A percentile compares a stretch with the other conserved stretches of the same genome.
phyloP scores from a whole-genome alignment of 2,888 invertebrate genomes.

The Tetramorium bicarinatum region DNA sequence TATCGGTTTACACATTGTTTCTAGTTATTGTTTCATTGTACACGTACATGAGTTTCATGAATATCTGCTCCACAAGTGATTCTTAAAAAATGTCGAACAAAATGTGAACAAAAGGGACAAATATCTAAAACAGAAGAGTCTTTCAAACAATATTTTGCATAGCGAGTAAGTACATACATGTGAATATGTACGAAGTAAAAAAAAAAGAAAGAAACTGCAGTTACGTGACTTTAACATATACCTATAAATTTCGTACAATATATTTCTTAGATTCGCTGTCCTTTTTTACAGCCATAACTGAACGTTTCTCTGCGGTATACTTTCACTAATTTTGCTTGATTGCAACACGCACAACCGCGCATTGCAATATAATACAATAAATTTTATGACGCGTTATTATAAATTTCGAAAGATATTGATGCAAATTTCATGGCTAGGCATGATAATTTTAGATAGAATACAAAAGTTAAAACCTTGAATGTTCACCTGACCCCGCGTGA shows the following conservation, averaged over 20 bases:
- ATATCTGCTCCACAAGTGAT: not conserved
- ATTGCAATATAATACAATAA: not conserved
- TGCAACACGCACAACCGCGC: not conserved
- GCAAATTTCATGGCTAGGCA: not conserved
- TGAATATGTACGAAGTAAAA: not conserved
- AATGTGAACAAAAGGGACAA: not conserved
- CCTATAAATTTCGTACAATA: not conserved
- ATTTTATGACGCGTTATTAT: not conserved
- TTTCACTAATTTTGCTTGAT: slow-evolving; percentile 27
- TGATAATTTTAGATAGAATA: not conserved
- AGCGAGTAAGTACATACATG: not conserved
- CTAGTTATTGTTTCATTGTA: not conserved
- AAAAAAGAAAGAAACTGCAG: not conserved
- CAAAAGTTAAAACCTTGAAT: not conserved
- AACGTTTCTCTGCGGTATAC: not conserved
- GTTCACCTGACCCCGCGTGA: not conserved
- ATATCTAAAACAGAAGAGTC: not conserved
- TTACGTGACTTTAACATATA: not conserved
- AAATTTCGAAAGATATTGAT: not conserved
- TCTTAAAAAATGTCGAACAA: not conserved
- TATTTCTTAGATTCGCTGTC: not conserved
- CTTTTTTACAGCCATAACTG: not conserved
- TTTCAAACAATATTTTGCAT: not conserved
- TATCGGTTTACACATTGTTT: not conserved
- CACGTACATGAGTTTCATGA: not conserved